A percentile compares a stretch with the other conserved stretches of the same genome.
These are phyloP conservation scores for Chloroceryle inda DNA, from an alignment of 2,797 vertebrate genomes.

Conservation along the genomic window DNA sequence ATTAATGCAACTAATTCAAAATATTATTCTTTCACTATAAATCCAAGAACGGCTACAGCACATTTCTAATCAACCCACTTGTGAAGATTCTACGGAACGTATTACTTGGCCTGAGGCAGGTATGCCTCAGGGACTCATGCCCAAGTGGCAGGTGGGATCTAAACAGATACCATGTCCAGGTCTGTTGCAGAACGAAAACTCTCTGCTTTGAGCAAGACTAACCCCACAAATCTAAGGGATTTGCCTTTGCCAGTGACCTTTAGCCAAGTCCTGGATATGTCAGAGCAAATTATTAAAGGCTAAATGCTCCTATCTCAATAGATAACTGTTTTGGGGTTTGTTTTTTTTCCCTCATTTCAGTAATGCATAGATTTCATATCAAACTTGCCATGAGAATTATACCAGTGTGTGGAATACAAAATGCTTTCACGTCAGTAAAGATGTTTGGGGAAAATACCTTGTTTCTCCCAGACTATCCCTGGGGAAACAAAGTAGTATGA, in stretches of 20 bases:
- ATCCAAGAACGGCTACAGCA: background rate
- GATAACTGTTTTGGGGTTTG: background rate
- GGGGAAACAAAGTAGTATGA: background rate
- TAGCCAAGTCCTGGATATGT: conserved; percentile 23
- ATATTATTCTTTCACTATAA: conserved; percentile 15
- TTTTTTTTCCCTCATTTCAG: background rate
- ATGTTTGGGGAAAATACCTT: background rate
- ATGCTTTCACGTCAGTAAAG: background rate
- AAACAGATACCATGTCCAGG: background rate
- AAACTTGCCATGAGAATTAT: background rate
- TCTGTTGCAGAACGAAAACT: background rate
- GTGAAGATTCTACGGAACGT: background rate
- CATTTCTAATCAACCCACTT: background rate
- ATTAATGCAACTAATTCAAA: conserved; percentile 44
- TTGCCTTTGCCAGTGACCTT: background rate
- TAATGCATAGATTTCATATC: background rate
- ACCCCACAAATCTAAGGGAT: background rate
- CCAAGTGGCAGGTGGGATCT: background rate
- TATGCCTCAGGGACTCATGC: background rate
- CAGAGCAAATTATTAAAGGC: conserved; percentile 42
- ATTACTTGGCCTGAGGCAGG: background rate
- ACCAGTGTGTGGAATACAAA: background rate
- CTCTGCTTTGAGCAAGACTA: background rate
- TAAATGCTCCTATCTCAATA: background rate
- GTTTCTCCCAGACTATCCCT: background rate